Conservation (phyloP, 1,140 invertebrate genomes). For the Eupeodes corollae region DNA sequence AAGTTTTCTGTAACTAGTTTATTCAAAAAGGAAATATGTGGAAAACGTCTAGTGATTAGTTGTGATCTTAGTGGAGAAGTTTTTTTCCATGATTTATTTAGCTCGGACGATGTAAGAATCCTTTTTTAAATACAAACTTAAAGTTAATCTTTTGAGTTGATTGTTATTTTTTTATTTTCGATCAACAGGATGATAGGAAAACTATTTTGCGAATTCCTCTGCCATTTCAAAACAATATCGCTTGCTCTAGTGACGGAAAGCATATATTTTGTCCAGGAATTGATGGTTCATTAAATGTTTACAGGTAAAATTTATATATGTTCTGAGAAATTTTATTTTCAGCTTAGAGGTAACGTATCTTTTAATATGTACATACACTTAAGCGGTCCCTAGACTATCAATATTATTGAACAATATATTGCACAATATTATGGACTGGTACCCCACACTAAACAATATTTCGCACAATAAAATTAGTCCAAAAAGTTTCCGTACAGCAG, state of each 20-base stretch:
- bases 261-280: slow-evolving; percentile 25
- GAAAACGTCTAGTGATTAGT: slow-evolving; percentile 19
- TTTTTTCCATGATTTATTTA: slow-evolving; percentile 24
- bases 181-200: slow-evolving; percentile 18
- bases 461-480: too few relatives aligned
- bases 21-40: slow-evolving; percentile 12
- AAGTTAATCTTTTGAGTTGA: neutral
- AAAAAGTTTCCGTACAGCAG: too few relatives aligned
- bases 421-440: too few relatives aligned
- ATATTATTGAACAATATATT: too few relatives aligned
- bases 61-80: slow-evolving; percentile 32
- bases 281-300: slow-evolving; percentile 27
- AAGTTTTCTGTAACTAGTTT: slow-evolving; percentile 25
- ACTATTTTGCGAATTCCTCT: slow-evolving; percentile 27
- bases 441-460: too few relatives aligned
- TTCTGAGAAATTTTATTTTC: too few relatives aligned
- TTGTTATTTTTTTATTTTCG: neutral
- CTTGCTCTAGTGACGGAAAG: slow-evolving; percentile 22
- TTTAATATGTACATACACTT: too few relatives aligned
- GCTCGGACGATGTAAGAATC: slow-evolving; percentile 20
- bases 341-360: too few relatives aligned
- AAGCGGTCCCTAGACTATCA: too few relatives aligned
- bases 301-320: slow-evolving; percentile 3
- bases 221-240: slow-evolving; percentile 29
- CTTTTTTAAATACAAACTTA: neutral